Conservation (phyloP, 2,888 invertebrate genomes). For the Anoplius nigerrimus region DNA sequence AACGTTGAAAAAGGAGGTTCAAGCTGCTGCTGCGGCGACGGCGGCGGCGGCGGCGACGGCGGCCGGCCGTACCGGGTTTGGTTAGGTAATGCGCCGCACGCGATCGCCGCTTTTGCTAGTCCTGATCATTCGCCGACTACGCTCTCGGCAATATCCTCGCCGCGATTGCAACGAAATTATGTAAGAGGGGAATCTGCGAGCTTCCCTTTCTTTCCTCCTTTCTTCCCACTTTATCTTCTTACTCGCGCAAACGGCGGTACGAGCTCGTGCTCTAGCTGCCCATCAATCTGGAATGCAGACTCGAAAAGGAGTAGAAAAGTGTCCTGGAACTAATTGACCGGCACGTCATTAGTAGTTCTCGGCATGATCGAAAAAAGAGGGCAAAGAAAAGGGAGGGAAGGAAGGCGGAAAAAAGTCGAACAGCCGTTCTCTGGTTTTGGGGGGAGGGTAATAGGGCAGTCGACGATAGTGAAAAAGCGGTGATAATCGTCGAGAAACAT, state of each 20-base stretch:
- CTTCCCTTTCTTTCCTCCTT: constrained; percentile 2
- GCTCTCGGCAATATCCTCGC: background rate
- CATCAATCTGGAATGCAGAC: too few relatives aligned
- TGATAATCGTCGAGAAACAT: constrained; percentile 44
- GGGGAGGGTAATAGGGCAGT: too few relatives aligned
- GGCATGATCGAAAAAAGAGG: too few relatives aligned
- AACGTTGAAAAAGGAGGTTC: constrained; percentile 32
- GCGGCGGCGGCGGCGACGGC: too few relatives aligned
- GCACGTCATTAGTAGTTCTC: too few relatives aligned
- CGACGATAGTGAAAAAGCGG: constrained; percentile 25
- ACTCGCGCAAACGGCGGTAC: too few relatives aligned
- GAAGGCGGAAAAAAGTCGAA: too few relatives aligned
- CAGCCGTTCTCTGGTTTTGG: too few relatives aligned
- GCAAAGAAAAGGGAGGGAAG: too few relatives aligned
- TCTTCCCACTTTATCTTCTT: background rate
- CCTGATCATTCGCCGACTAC: background rate
- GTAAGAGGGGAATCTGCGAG: background rate
- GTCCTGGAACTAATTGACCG: too few relatives aligned
- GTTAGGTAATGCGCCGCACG: constrained; percentile 32
- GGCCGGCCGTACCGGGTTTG: constrained; percentile 4
- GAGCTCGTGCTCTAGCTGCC: too few relatives aligned
- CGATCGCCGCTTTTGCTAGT: constrained; percentile 22
- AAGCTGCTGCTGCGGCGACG: background rate
- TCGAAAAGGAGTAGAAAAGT: too few relatives aligned
- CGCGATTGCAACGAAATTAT: background rate